Base-by-base conservation (phyloP, 2,888 invertebrate species). In the Polymixis flavicincta region DNA sequence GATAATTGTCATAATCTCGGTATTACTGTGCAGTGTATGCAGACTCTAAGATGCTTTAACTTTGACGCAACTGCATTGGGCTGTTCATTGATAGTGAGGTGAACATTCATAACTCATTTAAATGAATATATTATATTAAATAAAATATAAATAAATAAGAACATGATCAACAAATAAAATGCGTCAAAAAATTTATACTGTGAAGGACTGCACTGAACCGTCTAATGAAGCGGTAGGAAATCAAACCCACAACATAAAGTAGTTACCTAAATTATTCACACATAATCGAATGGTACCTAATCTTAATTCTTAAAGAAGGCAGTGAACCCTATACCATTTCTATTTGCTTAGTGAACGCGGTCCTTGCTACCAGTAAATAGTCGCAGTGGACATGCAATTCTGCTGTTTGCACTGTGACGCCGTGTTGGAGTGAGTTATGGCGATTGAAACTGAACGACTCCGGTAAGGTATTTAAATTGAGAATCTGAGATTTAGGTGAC, bases 321-420 rank as follows among this genome's bases (percentile, higher is more conserved):
- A 32, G 25, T 25, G 14, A 64, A 59, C 9, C 19, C 8, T 42
- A 67, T 52, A 52, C 2, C 11, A 28, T n/a, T 17, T 7, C 42
- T 7, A n/a, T 17, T 45, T 45, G 14, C n/a, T 50, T 25, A 45
- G 25, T 61, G 45, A 25, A 66, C 66, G 63, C 52, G 50, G 50
- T 42, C 7, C n/a, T 17, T 14, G 25, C 55, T 17, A 42, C 42
- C 14, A n/a, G 37, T 37, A 54, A 42, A 60, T 65, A 72, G 37
- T 45, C 14, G 45, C 57, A 42, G 42, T 50, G 54, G 54, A 61
- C 32, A 80, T 74, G 66, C 65, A 55, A 48, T 42, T 61, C 32
- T 14, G 60, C 50, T 74, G 32, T 80, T 67, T 78, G 66, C 80
- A 45, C 57, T 54, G 13, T 5, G 48, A 66, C 74, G 54, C 45